Base-by-base conservation (phyloP, 2,888 invertebrate genomes). In the Nematopogon swammerdamellus region DNA sequence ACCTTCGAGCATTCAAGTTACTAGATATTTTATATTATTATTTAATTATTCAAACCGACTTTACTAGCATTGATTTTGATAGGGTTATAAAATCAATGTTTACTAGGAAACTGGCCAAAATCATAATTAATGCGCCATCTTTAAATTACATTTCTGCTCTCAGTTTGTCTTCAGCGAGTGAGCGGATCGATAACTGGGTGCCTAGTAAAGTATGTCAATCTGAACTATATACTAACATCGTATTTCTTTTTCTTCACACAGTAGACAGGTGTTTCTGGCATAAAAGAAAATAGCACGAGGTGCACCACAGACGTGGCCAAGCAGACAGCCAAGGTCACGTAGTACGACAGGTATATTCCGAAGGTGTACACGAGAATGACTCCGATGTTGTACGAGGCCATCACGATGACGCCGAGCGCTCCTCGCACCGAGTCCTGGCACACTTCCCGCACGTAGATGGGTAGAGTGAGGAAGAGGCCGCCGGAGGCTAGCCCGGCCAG, bases 211-310 rank as follows among this genome's bases (percentile, higher is more conserved):
- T n/a, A n/a, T n/a, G n/a, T n/a, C n/a, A n/a, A n/a, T n/a, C n/a
- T n/a, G n/a, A n/a, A n/a, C 3, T 46, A 19, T 19, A 20, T 19
- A 19, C 17, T 14, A 25, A 55, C 55, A 47, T 55, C 46, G 10
- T 54, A 49, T 18, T 36, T 44, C 8, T 49, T 50, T 10, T 48
- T 30, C 11, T 54, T 50, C 10, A 54, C 19, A 1, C 52, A 44
- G 30, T 54, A 50, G 53, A 69, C 70, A 0, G 74, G 74, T 0
- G 74, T 71, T 50, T 75, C 74, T 0, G 74, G 74, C 72, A 73
- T 70, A 42, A 67, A 66, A 46, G 60, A 61, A 52, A 72, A 72
- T 6, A 62, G 30, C 2, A 65, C 4, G 3, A 61, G 64, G 47
- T 72, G 72, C 1, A 52, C 18, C 0, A 53, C 58, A 3, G 68